Percentiles rank a stretch among this genome's conserved stretches.
phyloP scores from a whole-genome alignment of 2,888 invertebrate genomes.

The Rhyacophila evoluta region DNA sequence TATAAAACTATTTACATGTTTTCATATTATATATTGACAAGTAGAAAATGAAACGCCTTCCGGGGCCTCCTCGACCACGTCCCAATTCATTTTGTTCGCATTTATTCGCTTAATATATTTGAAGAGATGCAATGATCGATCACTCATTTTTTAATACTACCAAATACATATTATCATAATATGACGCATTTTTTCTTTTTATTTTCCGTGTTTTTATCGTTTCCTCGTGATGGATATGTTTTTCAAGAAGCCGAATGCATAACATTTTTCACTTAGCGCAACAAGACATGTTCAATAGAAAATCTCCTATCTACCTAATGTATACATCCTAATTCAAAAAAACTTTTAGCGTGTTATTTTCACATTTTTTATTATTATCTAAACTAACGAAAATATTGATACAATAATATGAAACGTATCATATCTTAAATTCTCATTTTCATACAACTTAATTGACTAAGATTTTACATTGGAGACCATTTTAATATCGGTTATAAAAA shows the following conservation, averaged over 20 bases:
- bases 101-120: constrained; percentile 9
- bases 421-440: too few species aligned
- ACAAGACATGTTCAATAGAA: too few species aligned
- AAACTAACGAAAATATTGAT: too few species aligned
- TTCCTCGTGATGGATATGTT: neutral
- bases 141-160: constrained; percentile 5
- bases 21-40: neutral
- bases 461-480: too few species aligned
- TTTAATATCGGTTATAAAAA: too few species aligned
- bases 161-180: neutral
- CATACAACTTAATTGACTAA: too few species aligned
- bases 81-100: constrained; percentile 5
- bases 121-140: constrained; percentile 11
- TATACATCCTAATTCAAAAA: too few species aligned
- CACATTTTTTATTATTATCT: too few species aligned
- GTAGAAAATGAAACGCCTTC: neutral
- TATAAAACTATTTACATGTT: neutral
- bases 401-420: too few species aligned
- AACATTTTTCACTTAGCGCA: neutral
- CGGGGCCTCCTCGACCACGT: too few species aligned
- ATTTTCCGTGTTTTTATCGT: neutral
- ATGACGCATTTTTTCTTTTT: neutral
- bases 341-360: too few species aligned
- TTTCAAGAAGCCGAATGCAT: neutral
- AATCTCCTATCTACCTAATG: too few species aligned